phyloP scores from a whole-genome alignment of 1,140 invertebrate species.

The Drosophila subpulchrella region DNA sequence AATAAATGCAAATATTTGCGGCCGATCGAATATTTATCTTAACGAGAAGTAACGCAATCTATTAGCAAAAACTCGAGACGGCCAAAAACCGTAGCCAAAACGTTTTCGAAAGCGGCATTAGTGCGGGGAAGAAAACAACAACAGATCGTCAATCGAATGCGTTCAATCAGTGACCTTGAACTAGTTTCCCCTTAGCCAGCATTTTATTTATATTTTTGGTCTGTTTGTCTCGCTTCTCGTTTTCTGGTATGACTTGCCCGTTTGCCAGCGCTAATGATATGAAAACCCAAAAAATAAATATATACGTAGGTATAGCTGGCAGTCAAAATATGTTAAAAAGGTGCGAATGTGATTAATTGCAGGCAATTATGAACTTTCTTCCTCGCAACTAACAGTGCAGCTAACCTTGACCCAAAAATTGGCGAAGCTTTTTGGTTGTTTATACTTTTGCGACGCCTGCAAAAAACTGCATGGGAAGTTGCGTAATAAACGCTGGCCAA shows the following conservation, averaged over 20 bases:
- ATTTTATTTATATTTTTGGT: constrained; percentile 32
- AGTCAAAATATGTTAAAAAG: constrained; percentile 47
- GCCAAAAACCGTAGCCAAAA: constrained; percentile 29
- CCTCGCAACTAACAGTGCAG: constrained; percentile 41
- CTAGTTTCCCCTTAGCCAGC: constrained; percentile 63
- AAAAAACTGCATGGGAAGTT: constrained; percentile 52
- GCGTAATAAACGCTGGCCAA: constrained; percentile 52
- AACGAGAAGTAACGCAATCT: constrained; percentile 55
- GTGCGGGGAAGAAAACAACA: constrained; percentile 16
- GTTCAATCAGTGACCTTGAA: constrained; percentile 78
- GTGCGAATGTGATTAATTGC: constrained; percentile 60
- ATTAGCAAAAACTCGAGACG: constrained; percentile 62
- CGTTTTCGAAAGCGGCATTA: constrained; percentile 43
- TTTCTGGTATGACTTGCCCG: constrained; percentile 43
- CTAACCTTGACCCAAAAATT: constrained; percentile 76
- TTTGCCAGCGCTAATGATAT: constrained; percentile 49
- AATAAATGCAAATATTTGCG: constrained; percentile 71
- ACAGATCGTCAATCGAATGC: constrained; percentile 36
- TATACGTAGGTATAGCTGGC: constrained; percentile 8
- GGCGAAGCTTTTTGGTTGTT: not conserved
- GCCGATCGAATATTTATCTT: constrained; percentile 57
- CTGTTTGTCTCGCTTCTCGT: constrained; percentile 44
- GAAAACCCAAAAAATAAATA: constrained; percentile 16
- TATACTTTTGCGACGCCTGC: constrained; percentile 18
- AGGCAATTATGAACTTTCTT: constrained; percentile 67